Base-by-base conservation (phyloP, 1,140 invertebrate genomes). In the Temnothorax curvispinosus region DNA sequence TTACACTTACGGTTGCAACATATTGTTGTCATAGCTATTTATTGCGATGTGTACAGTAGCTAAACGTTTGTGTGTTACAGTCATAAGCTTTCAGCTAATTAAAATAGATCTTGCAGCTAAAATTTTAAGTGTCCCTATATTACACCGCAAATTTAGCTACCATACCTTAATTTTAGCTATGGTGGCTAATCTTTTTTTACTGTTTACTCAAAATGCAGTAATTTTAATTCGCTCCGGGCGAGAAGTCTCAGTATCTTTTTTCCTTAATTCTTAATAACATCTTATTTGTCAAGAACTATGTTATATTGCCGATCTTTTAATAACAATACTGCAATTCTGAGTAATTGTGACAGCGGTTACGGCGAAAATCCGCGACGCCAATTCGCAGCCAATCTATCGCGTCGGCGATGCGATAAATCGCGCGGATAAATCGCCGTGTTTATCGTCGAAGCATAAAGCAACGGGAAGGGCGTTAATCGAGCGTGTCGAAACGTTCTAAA, bases 401-500 rank as follows among this genome's bases (percentile, higher is more conserved):
- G 32, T 15, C 32, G 5, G 15, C 21, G 15, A 65, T 7, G n/a
- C 44, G 21, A n/a, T 52, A 71, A 72, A 71, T 69, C 65, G 6
- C 64, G 2, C n/a, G 35, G 18, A 38, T 56, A 85, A 75, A 85
- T 38, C 58, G 44, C 9, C 44, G 44, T 21, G 32, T 77, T 77
- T 76, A 77, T 86, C 11, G 27, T 50, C n/a, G 13, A 75, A 41
- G 32, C 2, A 7, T 3, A 7, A 27, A 21, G 15, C 38, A 41
- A 47, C 13, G 7, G 27, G 13, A 71, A 74, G 35, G 3, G 18
- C 6, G 32, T 62, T 87, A 74, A 87, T 87, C 32, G 35, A 62
- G 64, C 76, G 35, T 80, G 77, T 3, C 56, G 13, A 5, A 52
- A 54, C 32, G 58, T n/a, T 15, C 35, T 21, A 64, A 82, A 87